Evolutionary conservation across 2,797 vertebrate genomes (phyloP), one percentile per base, ranked within the genome.

Genomic region (Poeciliopsis turneri): DNA sequence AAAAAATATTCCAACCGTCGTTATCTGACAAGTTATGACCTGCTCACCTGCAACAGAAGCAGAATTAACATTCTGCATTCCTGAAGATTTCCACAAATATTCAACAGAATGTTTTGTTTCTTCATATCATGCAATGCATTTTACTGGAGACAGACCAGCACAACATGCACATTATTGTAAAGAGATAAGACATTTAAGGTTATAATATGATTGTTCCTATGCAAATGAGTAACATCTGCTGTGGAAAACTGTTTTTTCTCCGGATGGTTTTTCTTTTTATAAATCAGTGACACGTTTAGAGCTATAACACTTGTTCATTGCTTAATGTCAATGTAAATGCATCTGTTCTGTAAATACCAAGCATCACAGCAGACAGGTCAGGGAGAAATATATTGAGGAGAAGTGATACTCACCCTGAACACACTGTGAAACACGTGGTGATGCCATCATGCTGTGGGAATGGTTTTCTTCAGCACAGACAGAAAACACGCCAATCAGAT

Each of bases 71-170:
- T n/a, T 23, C 8, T 36, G 25, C 30, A 4, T 2, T 39, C 11
- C n/a, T 46, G 72, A 74, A 59, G 53, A 59, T 30, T 23, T 15
- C 28, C 61, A 25, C 20, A 51, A 15, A 81, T 41, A 23, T 81
- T 30, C 16, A 61, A 61, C 49, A 51, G 47, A 20, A 6, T 8
- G 49, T 51, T 51, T 51, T 23, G 49, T 55, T 55, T n/a, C 51
- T 55, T 23, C 6, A 1, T 10, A 23, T 66, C 61, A 66, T 23
- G 23, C 10, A 11, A 5, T 41, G 36, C 12, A 5, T 23, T 2
- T 41, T 25, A 12, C 25, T 68, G 36, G 64, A 13, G 10, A 25
- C 12, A 39, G 20, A 41, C 36, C 36, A 36, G 36, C 36, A 39
- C 36, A 39, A 39, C 36, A 39, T 39, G 36, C 36, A 39, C 36